These are phyloP conservation scores for Vesta saturnalis DNA, from an alignment of 2,888 invertebrate genomes.

Conservation along the genomic window DNA sequence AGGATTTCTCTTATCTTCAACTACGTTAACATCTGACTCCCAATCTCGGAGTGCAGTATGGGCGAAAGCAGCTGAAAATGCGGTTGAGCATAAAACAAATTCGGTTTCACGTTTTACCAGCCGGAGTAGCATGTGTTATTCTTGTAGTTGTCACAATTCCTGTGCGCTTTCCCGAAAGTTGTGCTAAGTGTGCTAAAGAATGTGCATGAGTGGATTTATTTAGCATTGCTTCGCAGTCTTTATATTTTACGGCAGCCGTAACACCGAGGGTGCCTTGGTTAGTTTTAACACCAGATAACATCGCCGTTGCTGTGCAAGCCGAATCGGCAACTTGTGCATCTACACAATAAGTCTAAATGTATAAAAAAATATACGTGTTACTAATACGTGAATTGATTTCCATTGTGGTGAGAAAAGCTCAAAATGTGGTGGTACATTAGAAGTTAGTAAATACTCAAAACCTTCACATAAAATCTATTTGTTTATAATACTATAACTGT, in stretches of 20 bases:
- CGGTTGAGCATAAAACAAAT: conserved; percentile 21
- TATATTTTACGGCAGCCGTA: conserved; percentile 70
- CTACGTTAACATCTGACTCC: conserved; percentile 74
- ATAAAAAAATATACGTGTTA: no score
- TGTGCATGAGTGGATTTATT: conserved; percentile 68
- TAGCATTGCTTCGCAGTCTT: conserved; percentile 71
- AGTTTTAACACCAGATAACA: conserved; percentile 80
- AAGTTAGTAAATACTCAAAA: no score
- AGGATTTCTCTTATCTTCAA: conserved; percentile 62
- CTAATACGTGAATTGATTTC: no score
- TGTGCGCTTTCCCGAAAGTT: conserved; percentile 70
- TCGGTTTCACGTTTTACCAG: conserved; percentile 53
- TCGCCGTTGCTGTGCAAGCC: conserved; percentile 84
- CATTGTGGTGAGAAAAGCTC: no score
- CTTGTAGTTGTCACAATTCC: conserved; percentile 82
- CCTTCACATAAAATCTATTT: no score
- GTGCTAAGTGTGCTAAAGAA: conserved; percentile 78
- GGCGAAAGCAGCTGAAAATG: conserved; percentile 73
- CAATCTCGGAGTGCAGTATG: conserved; percentile 77
- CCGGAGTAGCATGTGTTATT: conserved; percentile 83
- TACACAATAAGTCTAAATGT: conserved; percentile 79
- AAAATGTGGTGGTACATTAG: no score
- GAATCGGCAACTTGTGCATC: conserved; percentile 83
- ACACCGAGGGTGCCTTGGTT: conserved; percentile 82
- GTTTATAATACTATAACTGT: no score